Conservation (phyloP, 2,888 invertebrate species). For the Balanococcus diminutus region DNA sequence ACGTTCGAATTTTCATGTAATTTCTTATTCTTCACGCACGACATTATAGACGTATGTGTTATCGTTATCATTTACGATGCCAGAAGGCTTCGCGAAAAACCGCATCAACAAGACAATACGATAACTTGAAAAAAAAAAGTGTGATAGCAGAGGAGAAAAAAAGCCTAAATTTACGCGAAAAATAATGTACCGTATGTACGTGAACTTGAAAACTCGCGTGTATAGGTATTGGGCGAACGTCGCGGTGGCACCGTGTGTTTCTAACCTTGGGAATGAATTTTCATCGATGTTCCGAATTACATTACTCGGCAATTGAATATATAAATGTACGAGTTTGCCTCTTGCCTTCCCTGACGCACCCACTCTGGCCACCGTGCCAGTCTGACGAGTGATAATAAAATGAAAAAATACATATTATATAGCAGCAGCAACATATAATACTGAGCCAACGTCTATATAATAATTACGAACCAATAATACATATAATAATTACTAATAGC, state of each 20-base stretch:
- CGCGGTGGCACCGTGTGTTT: background rate
- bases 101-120: background rate
- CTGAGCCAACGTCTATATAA: background rate
- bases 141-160: background rate
- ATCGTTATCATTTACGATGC: too few relatives aligned
- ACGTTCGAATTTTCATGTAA: too few relatives aligned
- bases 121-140: background rate
- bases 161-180: background rate
- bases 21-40: too few relatives aligned
- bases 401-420: background rate
- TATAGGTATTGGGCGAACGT: background rate
- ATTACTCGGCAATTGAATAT: background rate
- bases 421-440: too few relatives aligned
- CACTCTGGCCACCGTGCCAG: background rate
- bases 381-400: background rate
- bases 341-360: background rate
- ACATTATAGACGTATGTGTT: too few relatives aligned
- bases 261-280: background rate
- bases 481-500: constrained; percentile 10
- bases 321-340: background rate
- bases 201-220: background rate
- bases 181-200: background rate
- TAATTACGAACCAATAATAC: background rate
- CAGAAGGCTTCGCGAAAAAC: background rate
- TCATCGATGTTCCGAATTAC: background rate